Base-by-base conservation (phyloP, 2,797 vertebrate species). In the Anguilla pacifica region DNA sequence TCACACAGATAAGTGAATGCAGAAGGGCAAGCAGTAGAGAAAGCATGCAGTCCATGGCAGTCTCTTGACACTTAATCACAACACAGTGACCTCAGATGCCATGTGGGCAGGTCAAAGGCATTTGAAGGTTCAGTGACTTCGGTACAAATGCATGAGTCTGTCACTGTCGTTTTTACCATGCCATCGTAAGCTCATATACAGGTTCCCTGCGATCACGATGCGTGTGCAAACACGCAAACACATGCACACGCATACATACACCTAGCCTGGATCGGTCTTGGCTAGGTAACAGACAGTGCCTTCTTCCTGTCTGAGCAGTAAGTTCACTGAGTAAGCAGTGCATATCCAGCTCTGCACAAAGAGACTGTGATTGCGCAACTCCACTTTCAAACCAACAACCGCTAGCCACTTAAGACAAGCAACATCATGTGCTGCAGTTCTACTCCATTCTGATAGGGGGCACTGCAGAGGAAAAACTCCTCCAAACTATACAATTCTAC, bases 371-470 rank as follows among this genome's bases (percentile, higher is more conserved):
- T 31, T 25, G 35, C 9, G 57, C 35, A 64, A 22, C 82, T 55
- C 86, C 64, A 19, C 49, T 39, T 43, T 72, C 49, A 51, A 84
- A 53, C 39, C 61, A 87, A 87, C 51, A 83, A 70, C 82, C 28
- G 22, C 46, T 22, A 25, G 13, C 64, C 64, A 28, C 57, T 82
- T 83, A 57, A 35, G 53, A 31, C 43, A 43, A 7, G 35, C 49
- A 55, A 61, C 39, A 51, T 22, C 9, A 25, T 19, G 17, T 22
- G 43, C 77, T 46, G 77, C 39, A 46, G 35, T 46, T 64, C 31
- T 49, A 64, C 86, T 53, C 28, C 5, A 9, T 59, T 84, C 83
- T 31, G 83, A 84, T 31, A 87, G 79, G 77, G 81, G 86, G 46
- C 19, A 46, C 79, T 83, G 59, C n/a, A 57, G 53, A n/a, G 53